Conservation (phyloP, 2,888 invertebrate species). For the Sarcophaga subvicina region DNA sequence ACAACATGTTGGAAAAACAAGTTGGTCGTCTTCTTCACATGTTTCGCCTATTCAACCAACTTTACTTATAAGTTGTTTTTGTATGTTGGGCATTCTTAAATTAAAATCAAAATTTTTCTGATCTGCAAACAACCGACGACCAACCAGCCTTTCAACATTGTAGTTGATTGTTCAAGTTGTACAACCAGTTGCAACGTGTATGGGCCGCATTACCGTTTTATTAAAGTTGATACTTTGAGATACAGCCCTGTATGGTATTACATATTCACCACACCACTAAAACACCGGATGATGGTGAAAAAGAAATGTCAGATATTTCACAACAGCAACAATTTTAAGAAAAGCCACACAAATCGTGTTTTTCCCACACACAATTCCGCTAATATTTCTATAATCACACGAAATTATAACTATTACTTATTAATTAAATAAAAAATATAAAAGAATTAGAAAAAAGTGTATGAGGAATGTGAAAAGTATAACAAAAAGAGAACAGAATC, state of each 20-base stretch:
- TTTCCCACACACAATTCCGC: constrained; percentile 21
- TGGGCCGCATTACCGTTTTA: background rate
- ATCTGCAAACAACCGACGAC: no score
- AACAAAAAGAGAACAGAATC: background rate
- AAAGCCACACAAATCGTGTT: constrained; percentile 45
- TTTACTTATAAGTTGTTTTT: no score
- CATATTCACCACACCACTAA: constrained; percentile 36
- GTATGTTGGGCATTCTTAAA: no score
- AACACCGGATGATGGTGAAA: constrained; percentile 45
- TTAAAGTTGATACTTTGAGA: background rate
- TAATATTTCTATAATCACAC: background rate
- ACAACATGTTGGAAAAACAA: no score
- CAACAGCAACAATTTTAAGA: constrained; percentile 60
- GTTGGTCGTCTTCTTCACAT: no score
- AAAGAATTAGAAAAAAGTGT: background rate
- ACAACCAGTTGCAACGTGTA: no score
- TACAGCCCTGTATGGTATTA: background rate
- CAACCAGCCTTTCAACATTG: no score
- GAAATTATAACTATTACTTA: background rate
- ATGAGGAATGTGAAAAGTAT: background rate
- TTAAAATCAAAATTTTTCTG: no score
- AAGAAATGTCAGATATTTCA: constrained; percentile 61
- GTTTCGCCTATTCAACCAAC: no score
- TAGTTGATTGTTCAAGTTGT: no score
- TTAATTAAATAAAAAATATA: constrained; percentile 3